Evolutionary conservation across 2,113 vertebrate genomes (phyloP).

Genomic region (Rhea pennata): DNA sequence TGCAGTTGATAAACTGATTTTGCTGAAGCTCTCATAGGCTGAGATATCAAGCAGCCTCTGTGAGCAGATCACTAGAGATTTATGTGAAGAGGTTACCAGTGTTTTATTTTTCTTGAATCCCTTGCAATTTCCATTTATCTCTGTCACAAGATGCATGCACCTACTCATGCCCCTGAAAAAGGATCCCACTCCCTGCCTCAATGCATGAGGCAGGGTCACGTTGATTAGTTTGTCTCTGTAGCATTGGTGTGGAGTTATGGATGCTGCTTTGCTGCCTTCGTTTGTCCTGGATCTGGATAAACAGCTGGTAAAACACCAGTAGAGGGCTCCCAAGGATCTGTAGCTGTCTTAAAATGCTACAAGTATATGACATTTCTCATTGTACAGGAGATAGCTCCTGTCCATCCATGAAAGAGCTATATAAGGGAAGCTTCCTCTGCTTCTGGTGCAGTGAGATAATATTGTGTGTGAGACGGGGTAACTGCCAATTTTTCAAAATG

Average conservation of each 20-base stretch:
- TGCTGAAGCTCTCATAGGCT: neutral
- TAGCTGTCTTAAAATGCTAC: neutral
- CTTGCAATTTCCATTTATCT: neutral
- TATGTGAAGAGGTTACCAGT: neutral
- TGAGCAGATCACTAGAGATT: neutral
- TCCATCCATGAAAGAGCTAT: no score
- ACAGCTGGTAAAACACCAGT: neutral
- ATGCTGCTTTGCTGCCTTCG: neutral
- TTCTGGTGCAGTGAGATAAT: neutral
- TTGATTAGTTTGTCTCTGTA: neutral
- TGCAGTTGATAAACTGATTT: neutral
- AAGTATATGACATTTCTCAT: neutral
- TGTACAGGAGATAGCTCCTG: neutral
- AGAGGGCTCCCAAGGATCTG: neutral
- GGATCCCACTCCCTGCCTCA: neutral
- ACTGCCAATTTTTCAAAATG: neutral
- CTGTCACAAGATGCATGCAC: neutral
- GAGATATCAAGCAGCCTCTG: neutral
- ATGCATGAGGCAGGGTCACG: neutral
- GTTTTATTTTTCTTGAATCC: neutral
- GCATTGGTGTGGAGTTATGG: neutral
- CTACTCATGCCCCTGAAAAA: neutral
- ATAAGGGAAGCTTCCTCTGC: neutral
- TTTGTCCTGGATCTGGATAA: neutral
- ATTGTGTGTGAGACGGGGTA: neutral